A percentile compares a stretch with the other conserved stretches of the same genome.
These are phyloP conservation scores for Amblyteles armatorius DNA, from an alignment of 2,888 invertebrate species.

Conservation along the genomic window DNA sequence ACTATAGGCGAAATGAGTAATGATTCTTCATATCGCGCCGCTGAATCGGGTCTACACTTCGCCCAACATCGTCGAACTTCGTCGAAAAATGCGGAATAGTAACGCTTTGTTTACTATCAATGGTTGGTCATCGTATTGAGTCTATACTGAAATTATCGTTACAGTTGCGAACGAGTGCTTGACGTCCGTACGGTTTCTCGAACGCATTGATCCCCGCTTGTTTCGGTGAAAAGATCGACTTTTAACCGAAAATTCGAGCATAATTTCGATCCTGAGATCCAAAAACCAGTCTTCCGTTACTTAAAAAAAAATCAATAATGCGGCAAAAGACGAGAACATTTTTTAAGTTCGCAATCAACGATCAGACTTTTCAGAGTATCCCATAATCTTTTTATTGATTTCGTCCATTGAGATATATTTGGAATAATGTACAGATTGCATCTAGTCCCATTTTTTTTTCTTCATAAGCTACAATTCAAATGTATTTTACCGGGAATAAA, in stretches of 20 bases:
- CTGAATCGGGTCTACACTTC: constrained; percentile 53
- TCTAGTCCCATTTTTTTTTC: not conserved
- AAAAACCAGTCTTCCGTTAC: too few species aligned
- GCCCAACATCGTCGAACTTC: constrained; percentile 26
- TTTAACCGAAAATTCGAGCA: too few species aligned
- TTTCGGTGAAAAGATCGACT: too few species aligned
- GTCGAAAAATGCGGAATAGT: constrained; percentile 6
- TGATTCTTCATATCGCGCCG: constrained; percentile 58
- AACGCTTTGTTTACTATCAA: not conserved
- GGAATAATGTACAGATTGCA: not conserved
- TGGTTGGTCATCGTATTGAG: not conserved
- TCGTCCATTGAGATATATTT: not conserved
- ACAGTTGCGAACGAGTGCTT: not conserved
- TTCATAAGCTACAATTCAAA: not conserved
- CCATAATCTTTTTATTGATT: not conserved
- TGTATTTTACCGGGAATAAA: not conserved
- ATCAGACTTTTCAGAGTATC: not conserved
- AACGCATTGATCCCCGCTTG: too few species aligned
- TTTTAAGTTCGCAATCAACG: not conserved
- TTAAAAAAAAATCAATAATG: too few species aligned
- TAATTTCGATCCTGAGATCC: too few species aligned
- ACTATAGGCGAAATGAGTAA: constrained; percentile 40
- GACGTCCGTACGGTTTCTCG: not conserved
- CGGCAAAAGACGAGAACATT: not conserved
- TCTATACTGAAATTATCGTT: not conserved